Conservation (phyloP, 2,797 vertebrate species). For the Heterohyrax brucei region DNA sequence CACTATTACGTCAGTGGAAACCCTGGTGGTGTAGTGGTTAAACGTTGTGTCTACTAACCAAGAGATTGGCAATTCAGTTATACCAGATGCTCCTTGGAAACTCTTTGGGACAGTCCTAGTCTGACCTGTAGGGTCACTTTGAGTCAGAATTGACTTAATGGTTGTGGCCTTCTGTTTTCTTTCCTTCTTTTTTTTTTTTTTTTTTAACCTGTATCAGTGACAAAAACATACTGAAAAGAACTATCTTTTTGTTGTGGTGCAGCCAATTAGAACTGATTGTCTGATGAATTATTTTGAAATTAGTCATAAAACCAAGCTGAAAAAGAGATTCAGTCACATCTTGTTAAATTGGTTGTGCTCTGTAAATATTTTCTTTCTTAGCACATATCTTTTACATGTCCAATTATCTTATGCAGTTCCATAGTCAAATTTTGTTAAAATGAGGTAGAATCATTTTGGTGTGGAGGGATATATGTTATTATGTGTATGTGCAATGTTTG, state of each 20-base stretch:
- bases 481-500: neutral
- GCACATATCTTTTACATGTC: neutral
- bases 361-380: neutral
- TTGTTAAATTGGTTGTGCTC: neutral
- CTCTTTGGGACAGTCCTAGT: too few relatives aligned
- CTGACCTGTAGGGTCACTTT: too few relatives aligned
- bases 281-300: neutral
- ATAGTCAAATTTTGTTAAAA: conserved; percentile 14
- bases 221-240: neutral
- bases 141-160: too few relatives aligned
- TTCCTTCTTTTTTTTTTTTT: too few relatives aligned
- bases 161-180: too few relatives aligned
- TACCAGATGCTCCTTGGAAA: too few relatives aligned
- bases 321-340: conserved; percentile 1
- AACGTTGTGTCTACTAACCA: too few relatives aligned
- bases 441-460: neutral
- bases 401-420: neutral
- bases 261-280: neutral
- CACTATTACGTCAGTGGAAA: neutral
- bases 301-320: conserved; percentile 32
- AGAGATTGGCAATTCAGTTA: too few relatives aligned
- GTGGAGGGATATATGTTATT: neutral
- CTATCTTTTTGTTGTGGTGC: neutral
- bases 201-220: neutral
- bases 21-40: too few relatives aligned